phyloP scores from a whole-genome alignment of 2,113 vertebrate species.

The Ascaphus truei region DNA sequence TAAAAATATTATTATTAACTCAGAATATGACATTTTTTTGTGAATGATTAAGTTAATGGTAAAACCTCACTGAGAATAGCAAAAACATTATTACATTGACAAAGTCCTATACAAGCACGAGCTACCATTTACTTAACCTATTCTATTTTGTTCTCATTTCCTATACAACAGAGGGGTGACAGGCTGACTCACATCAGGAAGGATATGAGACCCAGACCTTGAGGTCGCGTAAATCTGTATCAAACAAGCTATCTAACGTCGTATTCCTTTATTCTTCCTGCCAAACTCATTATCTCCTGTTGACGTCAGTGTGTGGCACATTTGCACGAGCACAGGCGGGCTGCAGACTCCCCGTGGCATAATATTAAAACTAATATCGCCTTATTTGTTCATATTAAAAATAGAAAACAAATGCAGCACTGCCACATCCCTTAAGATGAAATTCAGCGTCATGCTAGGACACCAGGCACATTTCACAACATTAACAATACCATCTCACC shows the following conservation, averaged over 20 bases:
- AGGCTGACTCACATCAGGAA: conserved; percentile 18
- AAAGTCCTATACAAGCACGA: too few relatives aligned
- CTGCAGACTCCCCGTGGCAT: background rate
- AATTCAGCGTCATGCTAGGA: background rate
- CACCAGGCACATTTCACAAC: too few relatives aligned
- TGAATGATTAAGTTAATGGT: background rate
- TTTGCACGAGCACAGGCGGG: background rate
- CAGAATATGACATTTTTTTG: background rate
- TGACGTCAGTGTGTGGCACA: background rate
- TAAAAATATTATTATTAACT: background rate
- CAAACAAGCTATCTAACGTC: background rate
- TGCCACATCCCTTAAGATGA: background rate
- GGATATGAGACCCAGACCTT: background rate
- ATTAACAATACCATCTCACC: too few relatives aligned
- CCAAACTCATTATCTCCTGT: conserved; percentile 5
- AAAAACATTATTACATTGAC: too few relatives aligned
- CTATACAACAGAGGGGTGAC: background rate
- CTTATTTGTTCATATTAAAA: background rate
- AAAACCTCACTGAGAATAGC: background rate
- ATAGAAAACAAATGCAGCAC: background rate
- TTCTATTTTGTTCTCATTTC: too few relatives aligned
- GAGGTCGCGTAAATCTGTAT: background rate
- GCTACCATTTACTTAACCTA: too few relatives aligned
- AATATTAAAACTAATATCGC: background rate
- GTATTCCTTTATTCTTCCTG: background rate